Evolutionary conservation across 2,888 invertebrate species (phyloP).

Genomic region (Lottia gigantea): DNA sequence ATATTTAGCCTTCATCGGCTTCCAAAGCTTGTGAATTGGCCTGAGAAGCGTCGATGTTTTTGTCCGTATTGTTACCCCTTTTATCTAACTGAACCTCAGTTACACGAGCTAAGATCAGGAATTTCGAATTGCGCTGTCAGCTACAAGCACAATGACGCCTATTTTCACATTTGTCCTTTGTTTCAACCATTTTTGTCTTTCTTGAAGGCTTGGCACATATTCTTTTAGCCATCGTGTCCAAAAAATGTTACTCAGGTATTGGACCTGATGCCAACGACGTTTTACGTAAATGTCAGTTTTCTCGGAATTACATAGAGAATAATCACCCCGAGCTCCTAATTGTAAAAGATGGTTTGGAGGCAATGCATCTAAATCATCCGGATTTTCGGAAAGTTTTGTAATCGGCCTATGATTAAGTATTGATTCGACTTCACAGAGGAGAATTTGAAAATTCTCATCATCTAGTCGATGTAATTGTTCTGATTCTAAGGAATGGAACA

Average conservation of each 20-base stretch:
- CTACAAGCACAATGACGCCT: conserved; percentile 11
- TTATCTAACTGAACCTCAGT: neutral
- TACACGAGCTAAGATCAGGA: conserved; percentile 11
- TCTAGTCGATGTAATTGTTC: conserved; percentile 22
- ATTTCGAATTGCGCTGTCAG: conserved; percentile 12
- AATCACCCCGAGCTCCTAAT: neutral
- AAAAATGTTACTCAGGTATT: conserved; percentile 31
- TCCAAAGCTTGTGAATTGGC: conserved; percentile 14
- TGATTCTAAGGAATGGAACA: conserved; percentile 21
- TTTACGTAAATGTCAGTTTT: conserved; percentile 22
- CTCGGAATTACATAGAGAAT: conserved; percentile 25
- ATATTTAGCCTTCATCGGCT: too few relatives aligned
- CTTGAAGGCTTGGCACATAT: conserved; percentile 24
- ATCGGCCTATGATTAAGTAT: conserved; percentile 32
- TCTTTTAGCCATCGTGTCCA: conserved; percentile 27
- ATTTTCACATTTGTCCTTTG: neutral
- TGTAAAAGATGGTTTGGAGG: conserved; percentile 33
- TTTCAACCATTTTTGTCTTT: conserved; percentile 23
- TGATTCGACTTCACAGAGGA: conserved; percentile 31
- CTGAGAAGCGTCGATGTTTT: neutral
- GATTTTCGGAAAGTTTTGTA: conserved; percentile 20
- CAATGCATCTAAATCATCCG: conserved; percentile 24
- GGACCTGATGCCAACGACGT: conserved; percentile 35
- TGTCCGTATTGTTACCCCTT: conserved; percentile 14
- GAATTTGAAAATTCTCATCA: conserved; percentile 28